A percentile compares a stretch with the other conserved stretches of the same genome.
Conservation (phyloP, 2,888 invertebrate genomes). For the Pandemis cinnamomeana region DNA sequence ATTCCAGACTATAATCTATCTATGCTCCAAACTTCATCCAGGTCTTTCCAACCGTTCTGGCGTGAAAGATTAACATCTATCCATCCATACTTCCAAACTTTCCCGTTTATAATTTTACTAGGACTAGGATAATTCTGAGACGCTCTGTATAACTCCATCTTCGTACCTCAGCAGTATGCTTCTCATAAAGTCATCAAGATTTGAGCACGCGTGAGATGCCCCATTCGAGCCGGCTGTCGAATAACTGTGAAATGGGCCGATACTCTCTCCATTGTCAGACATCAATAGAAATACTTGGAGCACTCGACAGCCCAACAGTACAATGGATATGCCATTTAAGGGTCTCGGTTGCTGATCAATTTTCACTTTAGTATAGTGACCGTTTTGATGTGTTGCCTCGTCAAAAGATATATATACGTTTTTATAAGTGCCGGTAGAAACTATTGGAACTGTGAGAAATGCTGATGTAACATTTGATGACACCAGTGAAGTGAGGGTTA, state of each 20-base stretch:
- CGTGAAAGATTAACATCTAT: no score
- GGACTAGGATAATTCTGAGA: neutral
- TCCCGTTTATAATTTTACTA: no score
- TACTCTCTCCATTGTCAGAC: conserved; percentile 43
- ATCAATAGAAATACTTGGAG: conserved; percentile 37
- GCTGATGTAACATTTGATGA: no score
- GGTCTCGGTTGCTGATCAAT: conserved; percentile 32
- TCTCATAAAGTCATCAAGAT: conserved; percentile 44
- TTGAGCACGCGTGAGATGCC: conserved; percentile 42
- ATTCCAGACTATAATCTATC: no score
- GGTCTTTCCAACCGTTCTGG: no score
- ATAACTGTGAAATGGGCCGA: conserved; percentile 44
- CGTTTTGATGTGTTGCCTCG: neutral
- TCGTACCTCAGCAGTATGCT: neutral
- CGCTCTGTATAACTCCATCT: neutral
- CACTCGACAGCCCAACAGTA: conserved; percentile 27
- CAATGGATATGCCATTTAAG: conserved; percentile 33
- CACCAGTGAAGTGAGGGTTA: no score
- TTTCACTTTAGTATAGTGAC: conserved; percentile 17
- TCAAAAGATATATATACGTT: no score
- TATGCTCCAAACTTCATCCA: no score
- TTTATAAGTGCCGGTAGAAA: no score
- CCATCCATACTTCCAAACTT: no score
- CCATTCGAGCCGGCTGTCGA: conserved; percentile 42
- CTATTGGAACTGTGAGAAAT: no score